Evolutionary conservation across 2,888 invertebrate genomes (phyloP).

Genomic region (Pocota personata): DNA sequence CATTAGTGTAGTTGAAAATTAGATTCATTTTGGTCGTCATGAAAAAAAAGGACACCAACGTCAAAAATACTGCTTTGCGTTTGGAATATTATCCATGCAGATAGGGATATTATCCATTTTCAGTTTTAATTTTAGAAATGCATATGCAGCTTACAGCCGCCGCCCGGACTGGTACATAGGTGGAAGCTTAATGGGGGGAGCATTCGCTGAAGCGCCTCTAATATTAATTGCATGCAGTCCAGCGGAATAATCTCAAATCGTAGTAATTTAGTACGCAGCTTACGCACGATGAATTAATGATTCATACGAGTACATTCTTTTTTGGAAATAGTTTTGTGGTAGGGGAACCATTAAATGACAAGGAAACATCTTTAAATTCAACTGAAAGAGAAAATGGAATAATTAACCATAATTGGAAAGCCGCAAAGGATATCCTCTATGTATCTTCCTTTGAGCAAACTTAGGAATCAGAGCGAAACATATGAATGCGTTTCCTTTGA

Average conservation of each 20-base stretch:
- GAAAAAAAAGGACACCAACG: conserved; percentile 17
- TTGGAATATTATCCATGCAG: conserved; percentile 7
- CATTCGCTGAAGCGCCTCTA: conserved; percentile 43
- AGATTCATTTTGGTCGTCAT: conserved; percentile 22
- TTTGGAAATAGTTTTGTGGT: neutral
- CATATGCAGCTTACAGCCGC: neutral
- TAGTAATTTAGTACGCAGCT: conserved; percentile 42
- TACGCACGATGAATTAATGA: conserved; percentile 32
- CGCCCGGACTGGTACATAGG: too few relatives aligned
- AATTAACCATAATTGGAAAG: conserved; percentile 35
- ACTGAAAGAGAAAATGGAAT: conserved; percentile 31
- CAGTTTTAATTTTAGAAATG: conserved; percentile 23
- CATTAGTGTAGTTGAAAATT: conserved; percentile 49
- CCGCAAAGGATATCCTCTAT: conserved; percentile 49
- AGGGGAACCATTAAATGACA: neutral
- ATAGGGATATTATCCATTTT: conserved; percentile 7
- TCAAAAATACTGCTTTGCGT: conserved; percentile 31
- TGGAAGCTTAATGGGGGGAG: conserved; percentile 6
- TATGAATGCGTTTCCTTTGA: conserved; percentile 48
- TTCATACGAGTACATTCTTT: conserved; percentile 13
- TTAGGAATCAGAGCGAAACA: conserved; percentile 31
- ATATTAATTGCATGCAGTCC: conserved; percentile 65
- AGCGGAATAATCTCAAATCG: conserved; percentile 53
- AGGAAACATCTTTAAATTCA: conserved; percentile 9
- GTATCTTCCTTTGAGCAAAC: conserved; percentile 10